A percentile compares a stretch with the other conserved stretches of the same genome.
These are phyloP conservation scores for Lepidurus couesii DNA, from an alignment of 1,140 invertebrate species.

Conservation along the genomic window DNA sequence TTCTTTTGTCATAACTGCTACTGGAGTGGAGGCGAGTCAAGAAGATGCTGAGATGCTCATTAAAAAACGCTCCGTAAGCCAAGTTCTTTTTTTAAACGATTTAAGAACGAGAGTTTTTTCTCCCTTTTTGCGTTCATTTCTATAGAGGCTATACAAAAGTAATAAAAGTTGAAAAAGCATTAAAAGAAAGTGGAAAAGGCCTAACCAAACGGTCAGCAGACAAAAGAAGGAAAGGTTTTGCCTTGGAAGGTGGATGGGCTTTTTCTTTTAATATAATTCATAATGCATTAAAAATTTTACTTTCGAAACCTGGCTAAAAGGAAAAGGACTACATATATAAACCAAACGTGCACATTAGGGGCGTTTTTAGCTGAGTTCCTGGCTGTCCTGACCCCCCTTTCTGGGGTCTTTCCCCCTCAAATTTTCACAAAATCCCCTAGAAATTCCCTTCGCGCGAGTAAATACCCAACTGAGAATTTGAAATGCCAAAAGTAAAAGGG, in stretches of 20 bases:
- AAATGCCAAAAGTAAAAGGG: constrained; percentile 3
- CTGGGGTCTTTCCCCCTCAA: not conserved
- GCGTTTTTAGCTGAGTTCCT: not conserved
- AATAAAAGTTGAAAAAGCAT: not conserved
- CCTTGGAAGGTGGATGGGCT: not conserved
- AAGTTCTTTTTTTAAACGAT: not conserved
- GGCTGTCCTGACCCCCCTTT: not conserved
- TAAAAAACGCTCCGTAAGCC: not conserved
- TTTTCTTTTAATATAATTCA: constrained; percentile 7
- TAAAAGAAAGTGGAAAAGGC: constrained; percentile 2
- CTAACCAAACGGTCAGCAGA: not conserved
- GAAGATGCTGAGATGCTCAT: not conserved
- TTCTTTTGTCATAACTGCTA: not conserved
- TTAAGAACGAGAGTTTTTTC: too few relatives aligned
- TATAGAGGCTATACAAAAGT: too few relatives aligned
- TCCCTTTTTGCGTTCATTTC: not conserved
- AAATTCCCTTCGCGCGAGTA: not conserved
- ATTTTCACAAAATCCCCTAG: not conserved
- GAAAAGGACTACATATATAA: not conserved
- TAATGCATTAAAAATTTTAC: constrained; percentile 5
- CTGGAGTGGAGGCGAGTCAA: not conserved
- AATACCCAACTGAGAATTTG: not conserved
- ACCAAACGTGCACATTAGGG: constrained; percentile 21
- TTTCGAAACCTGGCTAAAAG: not conserved
- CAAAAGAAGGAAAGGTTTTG: not conserved